These are phyloP conservation scores for Mormyrus lacerda DNA, from an alignment of 2,113 vertebrate species.

Conservation along the genomic window DNA sequence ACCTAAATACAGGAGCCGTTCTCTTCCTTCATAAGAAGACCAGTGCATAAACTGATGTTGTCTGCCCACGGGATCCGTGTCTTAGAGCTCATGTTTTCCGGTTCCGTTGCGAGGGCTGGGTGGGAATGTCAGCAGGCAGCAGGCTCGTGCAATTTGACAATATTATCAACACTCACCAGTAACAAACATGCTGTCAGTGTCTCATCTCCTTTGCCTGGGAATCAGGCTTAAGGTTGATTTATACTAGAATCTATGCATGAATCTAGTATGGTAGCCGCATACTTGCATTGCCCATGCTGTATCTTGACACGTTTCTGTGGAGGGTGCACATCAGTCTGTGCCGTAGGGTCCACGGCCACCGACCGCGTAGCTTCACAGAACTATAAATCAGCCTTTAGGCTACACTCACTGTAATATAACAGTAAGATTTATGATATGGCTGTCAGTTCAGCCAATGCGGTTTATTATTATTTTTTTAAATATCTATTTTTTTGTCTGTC, in stretches of 20 bases:
- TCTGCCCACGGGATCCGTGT: neutral
- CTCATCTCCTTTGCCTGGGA: neutral
- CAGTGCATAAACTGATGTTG: neutral
- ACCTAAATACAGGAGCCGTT: neutral
- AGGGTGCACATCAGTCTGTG: neutral
- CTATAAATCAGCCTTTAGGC: neutral
- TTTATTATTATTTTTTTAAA: neutral
- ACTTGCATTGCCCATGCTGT: neutral
- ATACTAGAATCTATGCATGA: neutral
- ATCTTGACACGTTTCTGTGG: neutral
- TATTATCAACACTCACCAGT: neutral
- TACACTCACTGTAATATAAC: neutral
- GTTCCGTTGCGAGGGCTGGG: neutral
- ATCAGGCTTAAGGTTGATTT: neutral
- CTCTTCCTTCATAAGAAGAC: neutral
- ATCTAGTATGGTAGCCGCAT: too few relatives aligned
- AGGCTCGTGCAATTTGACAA: neutral
- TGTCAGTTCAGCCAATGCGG: neutral
- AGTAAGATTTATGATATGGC: neutral
- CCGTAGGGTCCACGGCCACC: neutral
- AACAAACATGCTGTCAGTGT: neutral
- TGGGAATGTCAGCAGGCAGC: neutral
- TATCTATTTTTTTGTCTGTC: neutral
- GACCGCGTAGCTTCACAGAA: neutral
- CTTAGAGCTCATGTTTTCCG: neutral